Evolutionary conservation across 1,140 invertebrate species (phyloP), one percentile per base, ranked within the genome.

Genomic region (Papilio polytes): DNA sequence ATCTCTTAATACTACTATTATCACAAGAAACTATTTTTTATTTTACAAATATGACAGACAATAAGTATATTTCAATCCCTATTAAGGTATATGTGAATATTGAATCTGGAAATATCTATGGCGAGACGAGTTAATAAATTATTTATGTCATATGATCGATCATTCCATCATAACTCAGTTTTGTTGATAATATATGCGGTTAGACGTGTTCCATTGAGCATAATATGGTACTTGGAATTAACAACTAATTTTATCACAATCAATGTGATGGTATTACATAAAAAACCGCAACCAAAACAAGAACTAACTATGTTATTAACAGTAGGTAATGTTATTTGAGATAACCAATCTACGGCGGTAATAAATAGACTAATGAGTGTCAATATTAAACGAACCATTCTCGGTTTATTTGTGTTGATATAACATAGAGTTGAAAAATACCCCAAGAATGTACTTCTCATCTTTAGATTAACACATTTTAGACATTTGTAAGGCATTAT

Each of bases 281-380:
- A 82, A 82, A 80, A 53, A 22, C 15, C 12, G 12, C 20, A 9
- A 46, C 9, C 76, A 83, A 41, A 26, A 85, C 80, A 86, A 81
- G 83, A 88, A 86, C 83, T 83, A 80, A 84, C 80, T 83, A 82
- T 83, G 80, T 86, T 87, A 89, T 87, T 88, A 87, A 88, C 85
- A 86, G 85, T 82, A 89, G 83, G 89, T 84, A 89, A 89, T 90
- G 87, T 88, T 86, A 84, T 89, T 89, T 85, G 82, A 89, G 89
- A 92, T 92, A 92, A 89, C 85, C 80, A 87, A 93, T 93, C 90
- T 92, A 85, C 81, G 89, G 84, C 81, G 76, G 87, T 86, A 91
- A 90, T 92, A 92, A 90, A 90, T 88, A 89, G 86, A 88, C 90
- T 93, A 93, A 93, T 93, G 89, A 93, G 89, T 90, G 89, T 92